A percentile compares a stretch with the other conserved stretches of the same genome.
Conservation (phyloP, 35 echinoderm and acorn worm genomes). For the Chiridota heheva region DNA sequence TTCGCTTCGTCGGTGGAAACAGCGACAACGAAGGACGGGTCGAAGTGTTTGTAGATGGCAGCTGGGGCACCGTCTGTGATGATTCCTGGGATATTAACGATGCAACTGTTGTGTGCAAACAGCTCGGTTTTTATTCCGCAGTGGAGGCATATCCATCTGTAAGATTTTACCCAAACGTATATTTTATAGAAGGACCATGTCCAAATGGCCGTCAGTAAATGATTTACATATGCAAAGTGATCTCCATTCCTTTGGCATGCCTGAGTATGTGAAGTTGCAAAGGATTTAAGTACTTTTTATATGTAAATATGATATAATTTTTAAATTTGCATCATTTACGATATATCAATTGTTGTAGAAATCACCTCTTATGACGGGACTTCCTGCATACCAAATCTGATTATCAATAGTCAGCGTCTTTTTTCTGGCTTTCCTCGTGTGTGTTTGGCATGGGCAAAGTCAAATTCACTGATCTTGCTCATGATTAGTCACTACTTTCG, state of each 20-base stretch:
- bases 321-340: not conserved
- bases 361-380: no score
- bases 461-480: no score
- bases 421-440: no score
- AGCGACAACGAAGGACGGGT: no score
- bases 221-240: not conserved
- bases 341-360: no score
- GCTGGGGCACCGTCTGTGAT: not conserved
- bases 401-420: no score
- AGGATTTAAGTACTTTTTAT: not conserved
- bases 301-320: not conserved
- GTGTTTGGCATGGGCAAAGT: no score
- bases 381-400: no score
- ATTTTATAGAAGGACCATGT: not conserved
- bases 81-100: slow-evolving; percentile 6
- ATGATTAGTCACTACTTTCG: no score
- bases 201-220: not conserved
- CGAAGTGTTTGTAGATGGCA: no score
- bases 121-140: not conserved
- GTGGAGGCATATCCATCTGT: not conserved
- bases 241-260: slow-evolving; percentile 5
- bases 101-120: not conserved
- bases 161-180: not conserved
- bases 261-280: not conserved
- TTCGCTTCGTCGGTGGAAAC: no score